Percentiles rank a stretch among this genome's conserved stretches.
Evolutionary conservation across 2,888 invertebrate species (phyloP).

Genomic region (Pheosia tremula): DNA sequence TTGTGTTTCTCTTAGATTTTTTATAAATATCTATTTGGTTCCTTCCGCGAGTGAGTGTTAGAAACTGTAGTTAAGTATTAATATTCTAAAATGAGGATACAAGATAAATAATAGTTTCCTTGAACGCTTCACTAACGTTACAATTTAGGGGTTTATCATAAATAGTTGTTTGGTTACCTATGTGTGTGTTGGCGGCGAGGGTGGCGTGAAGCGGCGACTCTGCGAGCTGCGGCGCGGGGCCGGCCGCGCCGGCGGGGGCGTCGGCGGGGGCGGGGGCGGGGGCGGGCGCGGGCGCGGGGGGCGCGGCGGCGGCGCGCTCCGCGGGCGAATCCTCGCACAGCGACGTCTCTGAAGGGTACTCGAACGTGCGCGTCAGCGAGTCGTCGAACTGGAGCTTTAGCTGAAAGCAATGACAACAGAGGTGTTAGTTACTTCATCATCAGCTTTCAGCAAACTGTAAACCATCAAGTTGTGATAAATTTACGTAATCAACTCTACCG

Average conservation of each 20-base stretch:
- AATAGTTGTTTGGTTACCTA: slow-evolving; percentile 46
- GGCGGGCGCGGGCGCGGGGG: slow-evolving; percentile 21
- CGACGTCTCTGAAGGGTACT: slow-evolving; percentile 96
- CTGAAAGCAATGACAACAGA: slow-evolving; percentile 78
- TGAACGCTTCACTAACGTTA: too few species aligned
- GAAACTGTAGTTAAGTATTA: too few species aligned
- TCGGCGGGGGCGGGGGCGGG: slow-evolving; percentile 17
- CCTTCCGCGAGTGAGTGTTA: too few species aligned
- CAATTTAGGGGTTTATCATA: too few species aligned
- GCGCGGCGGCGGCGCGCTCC: slow-evolving; percentile 16
- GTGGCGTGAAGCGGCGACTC: slow-evolving; percentile 39
- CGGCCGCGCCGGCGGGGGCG: slow-evolving; percentile 16
- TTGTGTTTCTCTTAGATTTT: neutral
- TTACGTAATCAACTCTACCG: too few species aligned
- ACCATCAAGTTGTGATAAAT: neutral
- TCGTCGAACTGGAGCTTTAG: slow-evolving; percentile 96
- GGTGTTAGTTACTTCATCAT: slow-evolving; percentile 5
- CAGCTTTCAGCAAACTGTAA: neutral
- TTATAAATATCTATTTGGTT: too few species aligned
- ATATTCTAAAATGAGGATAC: too few species aligned
- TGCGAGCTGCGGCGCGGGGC: slow-evolving; percentile 33
- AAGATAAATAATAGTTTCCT: too few species aligned
- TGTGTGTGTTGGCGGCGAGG: slow-evolving; percentile 70
- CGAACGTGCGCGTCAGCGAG: slow-evolving; percentile 93
- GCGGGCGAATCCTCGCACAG: slow-evolving; percentile 82